phyloP scores from a whole-genome alignment of 2,113 vertebrate genomes.

The Megalops atlanticus region DNA sequence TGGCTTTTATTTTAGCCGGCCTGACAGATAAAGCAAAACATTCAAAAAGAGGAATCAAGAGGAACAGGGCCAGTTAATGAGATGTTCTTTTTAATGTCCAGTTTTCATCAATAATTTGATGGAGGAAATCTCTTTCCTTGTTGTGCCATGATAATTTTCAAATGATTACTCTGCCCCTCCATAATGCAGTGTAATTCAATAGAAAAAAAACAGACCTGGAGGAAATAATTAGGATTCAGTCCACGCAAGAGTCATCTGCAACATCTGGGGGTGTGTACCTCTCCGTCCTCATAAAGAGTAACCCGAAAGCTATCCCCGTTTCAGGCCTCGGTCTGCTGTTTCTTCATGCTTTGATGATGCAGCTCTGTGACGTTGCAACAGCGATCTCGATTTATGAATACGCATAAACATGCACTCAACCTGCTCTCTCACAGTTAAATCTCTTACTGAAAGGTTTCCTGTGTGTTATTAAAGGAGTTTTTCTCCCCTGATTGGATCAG shows the following conservation, averaged over 20 bases:
- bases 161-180: constrained; percentile 26
- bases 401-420: neutral
- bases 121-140: constrained; percentile 33
- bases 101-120: constrained; percentile 28
- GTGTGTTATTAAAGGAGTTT: neutral
- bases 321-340: neutral
- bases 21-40: neutral
- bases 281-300: neutral
- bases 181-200: constrained; percentile 27
- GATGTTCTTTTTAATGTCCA: neutral
- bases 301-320: neutral
- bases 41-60: neutral
- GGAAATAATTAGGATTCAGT: constrained; percentile 34
- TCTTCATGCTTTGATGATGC: neutral
- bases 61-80: neutral
- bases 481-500: neutral
- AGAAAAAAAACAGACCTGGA: constrained; percentile 28
- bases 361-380: neutral
- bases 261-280: neutral
- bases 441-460: neutral
- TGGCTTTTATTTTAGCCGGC: neutral
- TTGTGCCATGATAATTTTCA: constrained; percentile 30
- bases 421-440: neutral
- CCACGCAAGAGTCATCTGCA: constrained; percentile 25
- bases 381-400: neutral